These are phyloP conservation scores for Zoanthus solanderi DNA, from an alignment of 92 coral and sea anemone species.

Conservation along the genomic window DNA sequence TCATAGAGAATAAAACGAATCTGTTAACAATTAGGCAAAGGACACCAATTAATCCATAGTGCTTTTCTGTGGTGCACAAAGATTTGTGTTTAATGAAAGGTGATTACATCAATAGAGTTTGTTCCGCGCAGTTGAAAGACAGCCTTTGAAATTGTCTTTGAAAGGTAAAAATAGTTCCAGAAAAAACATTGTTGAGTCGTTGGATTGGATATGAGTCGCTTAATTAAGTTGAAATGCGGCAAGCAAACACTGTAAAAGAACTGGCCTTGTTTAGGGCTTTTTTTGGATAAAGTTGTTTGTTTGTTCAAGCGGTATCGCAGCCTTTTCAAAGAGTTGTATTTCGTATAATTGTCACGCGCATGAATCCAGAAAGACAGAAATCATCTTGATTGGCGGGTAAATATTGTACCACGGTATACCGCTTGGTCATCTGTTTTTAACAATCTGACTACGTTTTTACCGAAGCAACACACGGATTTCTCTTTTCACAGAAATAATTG, in stretches of 20 bases:
- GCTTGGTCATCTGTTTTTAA: not conserved
- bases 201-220: conserved; percentile 21
- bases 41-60: conserved; percentile 36
- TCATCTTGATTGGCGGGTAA: not conserved
- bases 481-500: conserved; percentile 3
- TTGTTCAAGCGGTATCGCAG: conserved; percentile 37
- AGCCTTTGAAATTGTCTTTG: conserved; percentile 16
- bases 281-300: conserved; percentile 25
- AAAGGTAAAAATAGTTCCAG: not conserved
- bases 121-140: conserved; percentile 28
- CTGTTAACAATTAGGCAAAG: conserved; percentile 22
- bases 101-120: conserved; percentile 28
- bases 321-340: conserved; percentile 22
- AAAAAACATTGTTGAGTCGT: not conserved
- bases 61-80: conserved; percentile 36
- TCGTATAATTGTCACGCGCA: conserved; percentile 21
- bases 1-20: conserved; percentile 28
- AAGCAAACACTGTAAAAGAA: conserved; percentile 26
- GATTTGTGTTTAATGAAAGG: conserved; percentile 37
- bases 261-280: conserved; percentile 26
- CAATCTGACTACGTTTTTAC: not conserved
- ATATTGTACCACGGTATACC: not conserved
- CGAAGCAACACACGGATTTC: not conserved
- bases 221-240: conserved; percentile 39
- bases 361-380: conserved; percentile 5